Evolutionary conservation across 1,140 invertebrate species (phyloP).

Genomic region (Drosophila teissieri): DNA sequence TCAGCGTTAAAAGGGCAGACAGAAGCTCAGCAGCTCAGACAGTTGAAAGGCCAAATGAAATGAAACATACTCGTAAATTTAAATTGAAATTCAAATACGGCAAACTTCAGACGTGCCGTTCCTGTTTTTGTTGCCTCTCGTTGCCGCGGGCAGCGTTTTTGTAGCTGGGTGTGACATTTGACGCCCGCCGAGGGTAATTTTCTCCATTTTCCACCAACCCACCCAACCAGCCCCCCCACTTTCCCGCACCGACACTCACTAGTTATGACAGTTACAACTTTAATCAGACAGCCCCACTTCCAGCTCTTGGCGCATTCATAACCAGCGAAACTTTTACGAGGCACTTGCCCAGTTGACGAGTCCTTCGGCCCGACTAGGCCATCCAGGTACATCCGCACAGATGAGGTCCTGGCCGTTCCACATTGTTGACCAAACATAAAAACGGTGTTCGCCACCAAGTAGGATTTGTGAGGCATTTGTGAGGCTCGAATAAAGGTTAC

Average conservation of each 20-base stretch:
- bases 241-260: conserved; percentile 11
- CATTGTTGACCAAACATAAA: conserved; percentile 74
- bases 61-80: conserved; percentile 62
- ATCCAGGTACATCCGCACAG: conserved; percentile 8
- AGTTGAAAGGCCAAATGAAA: conserved; percentile 59
- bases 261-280: conserved; percentile 55
- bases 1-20: conserved; percentile 54
- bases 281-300: conserved; percentile 46
- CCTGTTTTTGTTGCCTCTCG: conserved; percentile 33
- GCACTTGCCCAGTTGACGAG: conserved; percentile 53
- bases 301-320: conserved; percentile 3
- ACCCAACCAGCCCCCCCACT: background rate
- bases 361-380: background rate
- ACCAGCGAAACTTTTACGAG: conserved; percentile 55
- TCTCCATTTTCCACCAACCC: conserved; percentile 10
- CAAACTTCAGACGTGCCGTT: conserved; percentile 42
- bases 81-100: conserved; percentile 62
- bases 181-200: conserved; percentile 38
- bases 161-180: conserved; percentile 58
- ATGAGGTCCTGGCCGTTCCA: conserved; percentile 39
- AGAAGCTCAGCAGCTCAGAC: conserved; percentile 18
- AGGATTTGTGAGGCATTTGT: background rate
- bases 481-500: background rate
- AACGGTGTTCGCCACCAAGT: conserved; percentile 26
- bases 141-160: conserved; percentile 52